Evolutionary conservation across 2,888 invertebrate genomes (phyloP).

Genomic region (Steinernema hermaphroditum): DNA sequence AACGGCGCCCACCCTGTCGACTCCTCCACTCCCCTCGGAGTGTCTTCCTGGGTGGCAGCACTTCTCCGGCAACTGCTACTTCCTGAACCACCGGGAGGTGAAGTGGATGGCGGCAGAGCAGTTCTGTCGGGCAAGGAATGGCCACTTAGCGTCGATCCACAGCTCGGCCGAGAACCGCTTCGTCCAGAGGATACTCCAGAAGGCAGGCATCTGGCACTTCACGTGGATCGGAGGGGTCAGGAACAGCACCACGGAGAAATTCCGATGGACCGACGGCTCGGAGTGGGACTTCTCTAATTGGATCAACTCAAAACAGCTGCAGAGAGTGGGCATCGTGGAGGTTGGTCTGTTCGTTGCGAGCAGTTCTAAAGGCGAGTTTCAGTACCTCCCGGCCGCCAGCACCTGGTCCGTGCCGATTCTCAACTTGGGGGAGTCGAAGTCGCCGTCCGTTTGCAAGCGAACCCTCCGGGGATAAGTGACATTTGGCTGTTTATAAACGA

Average conservation of each 20-base stretch:
- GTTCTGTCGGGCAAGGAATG: background rate
- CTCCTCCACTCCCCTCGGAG: background rate
- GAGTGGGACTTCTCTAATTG: constrained; percentile 1
- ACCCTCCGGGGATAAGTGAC: background rate
- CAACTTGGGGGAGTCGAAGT: background rate
- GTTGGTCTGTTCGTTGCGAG: background rate
- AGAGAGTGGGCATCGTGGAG: background rate
- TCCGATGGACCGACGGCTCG: constrained; percentile 13
- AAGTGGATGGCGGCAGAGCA: constrained; percentile 10
- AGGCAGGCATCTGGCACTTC: constrained; percentile 4
- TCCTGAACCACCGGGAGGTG: constrained; percentile 19
- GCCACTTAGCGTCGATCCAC: constrained; percentile 20
- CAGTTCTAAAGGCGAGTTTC: background rate
- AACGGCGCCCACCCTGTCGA: too few relatives aligned
- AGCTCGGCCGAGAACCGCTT: background rate
- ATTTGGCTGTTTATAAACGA: too few relatives aligned
- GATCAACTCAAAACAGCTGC: background rate
- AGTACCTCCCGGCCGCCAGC: background rate
- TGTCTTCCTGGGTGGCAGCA: constrained; percentile 5
- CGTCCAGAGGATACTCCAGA: background rate
- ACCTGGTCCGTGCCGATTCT: constrained; percentile 15
- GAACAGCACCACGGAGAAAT: constrained; percentile 1
- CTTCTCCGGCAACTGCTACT: background rate
- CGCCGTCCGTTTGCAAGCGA: constrained; percentile 19
- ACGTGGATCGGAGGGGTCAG: constrained; percentile 11